Conservation (phyloP, 2,888 invertebrate genomes). For the Odontocolon sp. region DNA sequence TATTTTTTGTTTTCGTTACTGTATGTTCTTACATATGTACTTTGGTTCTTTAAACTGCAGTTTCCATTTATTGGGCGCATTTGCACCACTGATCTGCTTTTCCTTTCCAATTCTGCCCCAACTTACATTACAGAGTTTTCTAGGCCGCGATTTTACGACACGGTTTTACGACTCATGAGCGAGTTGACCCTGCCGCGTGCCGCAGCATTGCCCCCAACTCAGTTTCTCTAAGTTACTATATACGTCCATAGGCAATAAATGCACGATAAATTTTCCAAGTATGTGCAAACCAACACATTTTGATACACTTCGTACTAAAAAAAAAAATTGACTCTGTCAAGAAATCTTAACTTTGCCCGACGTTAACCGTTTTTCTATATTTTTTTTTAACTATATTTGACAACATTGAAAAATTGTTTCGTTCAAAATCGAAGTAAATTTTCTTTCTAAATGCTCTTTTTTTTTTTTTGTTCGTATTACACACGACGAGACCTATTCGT, state of each 20-base stretch:
- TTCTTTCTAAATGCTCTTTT: background rate
- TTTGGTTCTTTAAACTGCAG: background rate
- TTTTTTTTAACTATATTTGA: background rate
- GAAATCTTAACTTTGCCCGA: no score
- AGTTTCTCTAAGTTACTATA: conserved; percentile 45
- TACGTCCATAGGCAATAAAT: conserved; percentile 54
- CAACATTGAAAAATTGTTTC: background rate
- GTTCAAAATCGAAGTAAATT: background rate
- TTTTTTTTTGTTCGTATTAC: background rate
- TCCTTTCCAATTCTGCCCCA: conserved; percentile 1
- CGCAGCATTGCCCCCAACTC: background rate
- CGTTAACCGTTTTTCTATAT: background rate
- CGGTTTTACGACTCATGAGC: conserved; percentile 42
- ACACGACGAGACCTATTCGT: background rate
- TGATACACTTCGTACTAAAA: no score
- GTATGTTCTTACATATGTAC: no score
- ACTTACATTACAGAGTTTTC: conserved; percentile 17
- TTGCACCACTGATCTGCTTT: conserved; percentile 11
- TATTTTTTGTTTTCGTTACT: background rate
- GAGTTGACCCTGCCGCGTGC: conserved; percentile 35
- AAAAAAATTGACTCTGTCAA: background rate
- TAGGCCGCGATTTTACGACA: conserved; percentile 41
- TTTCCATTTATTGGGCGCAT: background rate
- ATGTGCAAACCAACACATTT: no score
- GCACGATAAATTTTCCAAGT: conserved; percentile 43